Base-by-base conservation (phyloP, 2,888 invertebrate genomes). In the Catocala nupta region DNA sequence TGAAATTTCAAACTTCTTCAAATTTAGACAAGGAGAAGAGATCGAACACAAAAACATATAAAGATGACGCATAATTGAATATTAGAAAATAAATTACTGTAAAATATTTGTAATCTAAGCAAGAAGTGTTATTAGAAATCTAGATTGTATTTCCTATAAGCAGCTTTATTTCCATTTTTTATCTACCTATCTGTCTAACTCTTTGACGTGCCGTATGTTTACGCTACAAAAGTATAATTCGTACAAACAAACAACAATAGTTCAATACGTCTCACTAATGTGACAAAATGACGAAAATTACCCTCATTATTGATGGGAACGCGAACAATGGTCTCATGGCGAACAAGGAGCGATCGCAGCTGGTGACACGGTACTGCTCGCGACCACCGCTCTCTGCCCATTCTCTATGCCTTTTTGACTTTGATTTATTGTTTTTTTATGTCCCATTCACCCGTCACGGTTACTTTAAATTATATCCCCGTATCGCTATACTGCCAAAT, bases 351-450 rank as follows among this genome's bases (percentile, higher is more conserved):
- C 77, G 75, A 71, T 73, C 76, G 72, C 93, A 94, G 94, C 93
- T 93, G 94, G 92, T 87, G 91, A 91, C 92, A 36, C 43, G 25
- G 89, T 87, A 88, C 70, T 85, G 83, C 88, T 87, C 90, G 90
- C 89, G 90, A 85, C 89, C 90, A 85, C 89, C 88, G 87, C 86
- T 89, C 86, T 85, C 85, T 85, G 81, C 82, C 87, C 87, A 92
- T 94, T 94, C 91, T 91, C 90, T 92, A 91, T 92, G 94, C 94
- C 94, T 93, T 94, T 94, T 94, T 94, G 94, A 94, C 94, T 94
- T 94, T 94, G 94, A 94, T 94, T 94, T 94, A 94, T 94, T 88
- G 78, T 75, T 90, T 94, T 94, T 94, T 94, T 94, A 93, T 94
- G 84, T 90, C 83, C 91, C 90, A 93, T 94, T 93, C 94, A 93